Evolutionary conservation across 2,888 invertebrate species (phyloP).

Genomic region (Drosophila atripex): DNA sequence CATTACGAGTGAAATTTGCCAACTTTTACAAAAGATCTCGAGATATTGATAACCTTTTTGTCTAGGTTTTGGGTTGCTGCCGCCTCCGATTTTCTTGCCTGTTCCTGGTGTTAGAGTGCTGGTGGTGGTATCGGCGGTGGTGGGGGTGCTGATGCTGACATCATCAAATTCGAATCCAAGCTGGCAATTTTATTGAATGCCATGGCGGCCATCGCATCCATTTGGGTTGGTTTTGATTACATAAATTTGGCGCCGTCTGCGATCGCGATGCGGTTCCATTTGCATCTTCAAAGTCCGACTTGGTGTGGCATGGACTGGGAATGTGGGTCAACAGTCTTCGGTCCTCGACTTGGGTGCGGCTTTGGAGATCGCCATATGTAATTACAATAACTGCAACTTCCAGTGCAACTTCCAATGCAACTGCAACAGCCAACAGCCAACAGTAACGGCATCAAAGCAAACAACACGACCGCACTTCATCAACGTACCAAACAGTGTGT

Average conservation of each 20-base stretch:
- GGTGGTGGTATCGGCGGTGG: conserved; percentile 12
- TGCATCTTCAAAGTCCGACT: conserved; percentile 67
- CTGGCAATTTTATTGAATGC: conserved; percentile 65
- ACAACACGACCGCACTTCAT: conserved; percentile 42
- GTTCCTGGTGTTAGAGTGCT: not conserved
- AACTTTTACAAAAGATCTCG: conserved; percentile 67
- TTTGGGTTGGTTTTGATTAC: conserved; percentile 69
- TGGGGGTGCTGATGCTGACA: conserved; percentile 56
- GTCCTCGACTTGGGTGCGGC: conserved; percentile 54
- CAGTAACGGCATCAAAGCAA: conserved; percentile 60
- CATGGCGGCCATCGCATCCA: conserved; percentile 42
- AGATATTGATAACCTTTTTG: conserved; percentile 73
- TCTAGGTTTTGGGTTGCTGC: conserved; percentile 59
- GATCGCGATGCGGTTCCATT: conserved; percentile 60
- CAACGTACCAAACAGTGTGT: conserved; percentile 7
- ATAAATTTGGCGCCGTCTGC: conserved; percentile 69
- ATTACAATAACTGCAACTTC: conserved; percentile 72
- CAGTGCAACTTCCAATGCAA: conserved; percentile 27
- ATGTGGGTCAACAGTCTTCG: conserved; percentile 61
- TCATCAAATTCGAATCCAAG: conserved; percentile 58
- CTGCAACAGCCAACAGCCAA: conserved; percentile 15
- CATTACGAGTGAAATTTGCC: conserved; percentile 74
- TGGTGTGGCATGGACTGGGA: conserved; percentile 29
- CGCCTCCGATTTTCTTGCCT: conserved; percentile 16
- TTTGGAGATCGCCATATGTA: conserved; percentile 58